Base-by-base conservation (phyloP, 2,797 vertebrate genomes). In the Streptopelia turtur region DNA sequence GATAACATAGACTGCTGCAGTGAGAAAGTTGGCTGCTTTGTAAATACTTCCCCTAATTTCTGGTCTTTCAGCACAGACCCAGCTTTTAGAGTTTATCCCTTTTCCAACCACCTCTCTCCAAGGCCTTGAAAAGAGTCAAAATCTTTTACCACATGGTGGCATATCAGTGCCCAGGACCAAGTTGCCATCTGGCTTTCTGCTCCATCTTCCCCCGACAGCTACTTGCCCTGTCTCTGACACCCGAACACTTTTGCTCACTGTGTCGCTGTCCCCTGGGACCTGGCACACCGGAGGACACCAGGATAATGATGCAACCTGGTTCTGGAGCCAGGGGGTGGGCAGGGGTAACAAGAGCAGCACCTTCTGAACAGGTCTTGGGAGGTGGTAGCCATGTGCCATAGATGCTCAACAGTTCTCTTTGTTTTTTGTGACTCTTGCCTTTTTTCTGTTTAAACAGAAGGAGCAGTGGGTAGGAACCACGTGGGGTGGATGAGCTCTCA, bases 381-480 rank as follows among this genome's bases (percentile, higher is more conserved):
- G 22, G 13, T 13, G 20, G 31, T 25, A 47, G 16, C 17, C 1
- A 0, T 2, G 2, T 16, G 55, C 20, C 15, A 25, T 18, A 49
- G 22, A 33, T 41, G 52, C 41, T 72, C 37, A 79, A 31, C 45
- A 52, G 11, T 25, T 65, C 21, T 68, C 49, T 66, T 60, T 57
- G 31, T 25, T 27, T 63, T 11, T 24, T 7, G 13, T 56, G 64
- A 66, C 22, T 63, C 9, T 39, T 4, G 28, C 3, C 8, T 31
- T 83, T 43, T 41, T n/a, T 24, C 28, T 28, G 4, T 63, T 77
- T 28, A 31, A 83, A 66, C 9, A 10, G 21, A 63, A 30, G 10
- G 30, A 56, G 27, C 17, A 43, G 30, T 10, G 56, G 33, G 52
- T 47, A 53, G 28, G 33, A 28, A 28, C 43, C 6, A 1, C 10